Conservation (phyloP, 1,140 invertebrate species). For the Mactra quadrangularis region DNA sequence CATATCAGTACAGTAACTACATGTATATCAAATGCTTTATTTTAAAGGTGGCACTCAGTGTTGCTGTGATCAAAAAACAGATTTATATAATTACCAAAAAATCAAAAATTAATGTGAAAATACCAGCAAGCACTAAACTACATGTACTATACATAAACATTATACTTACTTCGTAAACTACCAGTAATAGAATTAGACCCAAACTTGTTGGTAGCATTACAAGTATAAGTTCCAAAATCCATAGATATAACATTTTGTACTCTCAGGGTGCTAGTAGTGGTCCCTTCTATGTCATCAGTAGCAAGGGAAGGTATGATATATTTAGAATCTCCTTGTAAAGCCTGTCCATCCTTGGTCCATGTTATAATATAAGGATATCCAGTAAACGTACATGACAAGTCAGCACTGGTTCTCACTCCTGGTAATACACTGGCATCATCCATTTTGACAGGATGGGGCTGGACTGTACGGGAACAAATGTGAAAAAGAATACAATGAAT, state of each 20-base stretch:
- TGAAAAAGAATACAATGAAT: too few species aligned
- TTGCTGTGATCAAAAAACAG: too few species aligned
- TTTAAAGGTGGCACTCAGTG: too few species aligned
- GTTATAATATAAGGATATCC: constrained; percentile 52
- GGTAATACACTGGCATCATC: constrained; percentile 16
- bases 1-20: too few species aligned
- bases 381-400: constrained; percentile 40
- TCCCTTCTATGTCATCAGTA: background rate
- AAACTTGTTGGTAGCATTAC: constrained; percentile 54
- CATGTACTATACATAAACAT: too few species aligned
- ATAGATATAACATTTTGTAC: constrained; percentile 35
- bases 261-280: background rate
- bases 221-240: constrained; percentile 59
- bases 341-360: constrained; percentile 50
- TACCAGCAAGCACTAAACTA: too few species aligned
- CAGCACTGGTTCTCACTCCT: constrained; percentile 6
- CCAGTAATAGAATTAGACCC: constrained; percentile 28
- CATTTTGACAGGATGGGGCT: constrained; percentile 30
- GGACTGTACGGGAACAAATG: constrained; percentile 28
- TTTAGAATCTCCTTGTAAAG: background rate
- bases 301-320: background rate
- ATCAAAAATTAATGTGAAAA: too few species aligned
- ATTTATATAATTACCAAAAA: too few species aligned
- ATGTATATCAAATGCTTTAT: too few species aligned
- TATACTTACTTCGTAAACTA: constrained; percentile 44